Evolutionary conservation across 2,113 vertebrate genomes (phyloP).

Genomic region (Heterotilapia buettikoferi): DNA sequence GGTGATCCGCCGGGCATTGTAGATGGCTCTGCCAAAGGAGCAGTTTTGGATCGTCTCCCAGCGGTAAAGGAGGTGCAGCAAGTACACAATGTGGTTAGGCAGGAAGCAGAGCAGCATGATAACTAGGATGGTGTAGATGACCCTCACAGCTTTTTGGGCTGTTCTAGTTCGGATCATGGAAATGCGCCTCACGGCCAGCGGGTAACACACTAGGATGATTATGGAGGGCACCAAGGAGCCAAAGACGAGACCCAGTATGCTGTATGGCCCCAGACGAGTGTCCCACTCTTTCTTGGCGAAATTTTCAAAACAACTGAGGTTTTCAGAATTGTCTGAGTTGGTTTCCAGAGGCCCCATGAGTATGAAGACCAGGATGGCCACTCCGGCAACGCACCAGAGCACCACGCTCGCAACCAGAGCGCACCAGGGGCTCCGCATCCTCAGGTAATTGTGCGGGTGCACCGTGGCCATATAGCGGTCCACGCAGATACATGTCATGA

Average conservation of each 20-base stretch:
- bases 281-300: conserved; percentile 57
- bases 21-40: background rate
- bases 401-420: background rate
- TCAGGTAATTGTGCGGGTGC: conserved; percentile 72
- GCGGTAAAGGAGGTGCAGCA: conserved; percentile 69
- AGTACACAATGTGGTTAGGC: conserved; percentile 66
- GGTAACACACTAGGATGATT: conserved; percentile 72
- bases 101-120: conserved; percentile 81
- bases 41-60: conserved; percentile 28
- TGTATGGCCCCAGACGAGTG: conserved; percentile 33
- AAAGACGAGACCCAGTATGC: conserved; percentile 58
- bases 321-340: accelerated
- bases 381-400: conserved; percentile 57
- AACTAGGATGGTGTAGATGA: conserved; percentile 71
- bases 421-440: conserved; percentile 8
- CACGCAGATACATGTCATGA: conserved; percentile 76
- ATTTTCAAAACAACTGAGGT: conserved; percentile 73
- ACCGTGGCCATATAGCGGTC: conserved; percentile 78
- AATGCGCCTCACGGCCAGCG: conserved; percentile 62
- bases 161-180: conserved; percentile 27
- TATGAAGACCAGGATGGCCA: conserved; percentile 27
- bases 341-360: conserved; percentile 52
- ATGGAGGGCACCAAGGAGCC: conserved; percentile 69
- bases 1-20: conserved; percentile 63
- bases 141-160: conserved; percentile 65